Base-by-base conservation (phyloP, 2,888 invertebrate genomes). In the Noctua pronuba region DNA sequence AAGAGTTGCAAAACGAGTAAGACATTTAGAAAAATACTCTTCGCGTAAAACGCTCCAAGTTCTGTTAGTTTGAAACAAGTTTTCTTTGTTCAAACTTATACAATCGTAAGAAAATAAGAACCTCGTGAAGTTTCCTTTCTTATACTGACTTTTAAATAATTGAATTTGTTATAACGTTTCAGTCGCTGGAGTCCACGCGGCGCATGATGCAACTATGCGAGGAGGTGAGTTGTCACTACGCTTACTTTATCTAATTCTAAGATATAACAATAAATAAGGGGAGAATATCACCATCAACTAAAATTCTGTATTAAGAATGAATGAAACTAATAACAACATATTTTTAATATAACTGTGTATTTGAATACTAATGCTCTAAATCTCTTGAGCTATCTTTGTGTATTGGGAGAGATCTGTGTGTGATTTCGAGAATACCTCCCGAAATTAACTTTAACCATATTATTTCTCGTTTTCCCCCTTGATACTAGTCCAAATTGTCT, bases 201-300 rank as follows among this genome's bases (percentile, higher is more conserved):
- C 98, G 99, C 91, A 99, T 99, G 99, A 97, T 99, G 97, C 97
- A 98, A 90, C 97, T 99, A 96, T 99, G 99, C 95, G 99, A 99
- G 97, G 99, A 99, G 98, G 98, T 98, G 97, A 98, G 98, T 90
- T 83, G 74, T 72, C 72, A 72, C 80, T 58, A 69, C 44, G 52
- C 41, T 81, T 65, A 52, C 67, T 72, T 70, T 66, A 66, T 49
- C n/a, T 38, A 75, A 31, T 67, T 35, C 38, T 80, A 80, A 77
- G 18, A 69, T 55, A 66, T 28, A 38, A 76, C 70, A 73, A 58
- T 55, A 31, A 75, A 49, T 49, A 75, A 76, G 58, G 67, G 69
- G 60, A 75, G 68, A 77, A 74, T 62, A 69, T 62, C 13, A 80
- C 76, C 46, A 75, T 75, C 4, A 78, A 82, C 44, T 68, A 60